Conservation (phyloP, 2,113 vertebrate genomes). For the Sisor rabdophorus region DNA sequence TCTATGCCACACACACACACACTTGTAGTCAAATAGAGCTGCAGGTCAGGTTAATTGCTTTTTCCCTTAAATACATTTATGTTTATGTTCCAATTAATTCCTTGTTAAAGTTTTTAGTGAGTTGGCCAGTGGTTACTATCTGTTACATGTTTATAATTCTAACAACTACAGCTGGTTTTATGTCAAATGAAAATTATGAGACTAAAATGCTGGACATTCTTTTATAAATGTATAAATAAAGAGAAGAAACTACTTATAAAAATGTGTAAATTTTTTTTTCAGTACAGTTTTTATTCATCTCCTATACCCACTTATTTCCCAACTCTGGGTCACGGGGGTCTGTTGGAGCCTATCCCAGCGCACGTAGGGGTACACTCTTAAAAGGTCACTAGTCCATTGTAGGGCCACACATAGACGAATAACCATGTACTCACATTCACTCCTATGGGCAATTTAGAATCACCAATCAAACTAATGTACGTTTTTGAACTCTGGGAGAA, state of each 20-base stretch:
- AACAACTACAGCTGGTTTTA: slow-evolving; percentile 11
- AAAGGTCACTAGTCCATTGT: too few relatives aligned
- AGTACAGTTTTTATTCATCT: background rate
- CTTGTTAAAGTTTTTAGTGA: background rate
- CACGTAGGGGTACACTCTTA: too few relatives aligned
- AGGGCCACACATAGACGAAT: too few relatives aligned
- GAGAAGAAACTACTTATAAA: background rate
- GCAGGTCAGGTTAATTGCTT: background rate
- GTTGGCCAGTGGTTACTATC: background rate
- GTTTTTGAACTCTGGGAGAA: too few relatives aligned
- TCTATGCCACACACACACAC: background rate
- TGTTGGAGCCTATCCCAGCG: too few relatives aligned
- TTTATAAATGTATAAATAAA: slow-evolving; percentile 42
- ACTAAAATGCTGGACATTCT: slow-evolving; percentile 69
- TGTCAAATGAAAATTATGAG: slow-evolving; percentile 44
- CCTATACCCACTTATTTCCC: too few relatives aligned
- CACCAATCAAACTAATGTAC: too few relatives aligned
- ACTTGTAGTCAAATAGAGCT: background rate
- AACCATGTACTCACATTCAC: too few relatives aligned
- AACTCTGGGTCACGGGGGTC: too few relatives aligned
- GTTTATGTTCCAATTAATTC: background rate
- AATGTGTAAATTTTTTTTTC: background rate
- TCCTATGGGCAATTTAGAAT: too few relatives aligned
- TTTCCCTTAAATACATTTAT: background rate
- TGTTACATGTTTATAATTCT: slow-evolving; percentile 33